These are phyloP conservation scores for Cylas formicarius DNA, from an alignment of 1,140 invertebrate species.

Conservation along the genomic window DNA sequence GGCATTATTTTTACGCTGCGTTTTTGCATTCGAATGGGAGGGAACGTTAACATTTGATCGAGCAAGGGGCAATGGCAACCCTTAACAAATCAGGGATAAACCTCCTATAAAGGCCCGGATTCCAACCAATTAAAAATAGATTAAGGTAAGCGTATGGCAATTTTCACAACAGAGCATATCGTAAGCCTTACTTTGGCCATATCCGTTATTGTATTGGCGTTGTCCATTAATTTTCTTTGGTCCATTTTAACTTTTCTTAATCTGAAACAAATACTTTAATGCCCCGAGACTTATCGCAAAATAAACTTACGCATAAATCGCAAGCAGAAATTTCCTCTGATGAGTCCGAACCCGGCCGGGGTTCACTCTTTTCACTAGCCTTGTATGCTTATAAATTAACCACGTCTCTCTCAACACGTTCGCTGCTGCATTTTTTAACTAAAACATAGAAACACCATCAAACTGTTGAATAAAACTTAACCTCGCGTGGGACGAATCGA, in stretches of 20 bases:
- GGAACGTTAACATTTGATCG: no score
- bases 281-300: constrained; percentile 1
- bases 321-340: constrained; percentile 98
- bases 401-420: constrained; percentile 99
- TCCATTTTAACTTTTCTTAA: constrained; percentile 99
- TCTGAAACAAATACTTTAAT: constrained; percentile 56
- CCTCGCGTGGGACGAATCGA: no score
- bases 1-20: no score
- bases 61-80: no score
- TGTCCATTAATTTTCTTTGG: constrained; percentile 98
- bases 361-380: constrained; percentile 95
- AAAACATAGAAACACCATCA: constrained; percentile 24
- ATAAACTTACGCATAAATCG: constrained; percentile 94
- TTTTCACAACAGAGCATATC: no score
- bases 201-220: constrained; percentile 97
- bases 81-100: no score
- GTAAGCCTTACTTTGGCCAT: constrained; percentile 99
- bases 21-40: no score
- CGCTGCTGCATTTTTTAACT: constrained; percentile 99
- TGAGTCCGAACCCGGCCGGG: constrained; percentile 92
- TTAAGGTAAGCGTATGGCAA: no score
- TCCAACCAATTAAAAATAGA: no score
- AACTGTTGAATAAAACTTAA: no score
- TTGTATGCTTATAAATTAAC: constrained; percentile 99
- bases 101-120: no score